A percentile compares a stretch with the other conserved stretches of the same genome.
Conservation (phyloP, 2,888 invertebrate species). For the Polydrusus pterygomalis region DNA sequence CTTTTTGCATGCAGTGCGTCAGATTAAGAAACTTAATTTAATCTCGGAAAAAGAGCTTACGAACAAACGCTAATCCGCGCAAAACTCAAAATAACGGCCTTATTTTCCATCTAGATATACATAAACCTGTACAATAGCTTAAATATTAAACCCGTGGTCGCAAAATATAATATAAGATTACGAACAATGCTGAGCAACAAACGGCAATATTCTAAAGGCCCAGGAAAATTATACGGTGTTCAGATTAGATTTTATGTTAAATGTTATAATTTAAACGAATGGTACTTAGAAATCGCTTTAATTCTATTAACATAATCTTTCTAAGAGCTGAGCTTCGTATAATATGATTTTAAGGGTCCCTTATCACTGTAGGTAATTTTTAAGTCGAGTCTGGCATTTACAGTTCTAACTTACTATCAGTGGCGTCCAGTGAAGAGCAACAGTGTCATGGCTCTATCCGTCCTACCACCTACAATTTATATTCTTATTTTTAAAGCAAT, state of each 20-base stretch:
- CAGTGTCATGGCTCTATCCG: no score
- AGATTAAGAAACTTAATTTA: slow-evolving; percentile 17
- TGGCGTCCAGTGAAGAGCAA: no score
- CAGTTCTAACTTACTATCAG: no score
- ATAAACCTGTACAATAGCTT: slow-evolving; percentile 3
- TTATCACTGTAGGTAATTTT: no score
- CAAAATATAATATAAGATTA: slow-evolving; percentile 7
- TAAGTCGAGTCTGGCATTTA: no score
- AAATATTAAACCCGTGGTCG: slow-evolving; percentile 6
- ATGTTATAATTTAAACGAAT: neutral
- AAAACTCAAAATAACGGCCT: slow-evolving; percentile 14
- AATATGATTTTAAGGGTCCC: neutral
- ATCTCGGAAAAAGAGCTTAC: slow-evolving; percentile 22
- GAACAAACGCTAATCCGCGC: slow-evolving; percentile 9
- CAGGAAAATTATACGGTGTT: neutral
- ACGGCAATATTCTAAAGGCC: neutral
- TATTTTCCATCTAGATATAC: slow-evolving; percentile 20
- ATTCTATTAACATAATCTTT: neutral
- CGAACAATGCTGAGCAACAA: neutral
- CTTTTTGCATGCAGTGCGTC: slow-evolving; percentile 4
- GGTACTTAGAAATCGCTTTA: neutral
- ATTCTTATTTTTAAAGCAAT: no score
- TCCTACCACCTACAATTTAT: no score
- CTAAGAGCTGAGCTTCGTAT: neutral
- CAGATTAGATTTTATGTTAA: neutral